Conservation (phyloP, 2,888 invertebrate genomes). For the Choreutis nemorana region DNA sequence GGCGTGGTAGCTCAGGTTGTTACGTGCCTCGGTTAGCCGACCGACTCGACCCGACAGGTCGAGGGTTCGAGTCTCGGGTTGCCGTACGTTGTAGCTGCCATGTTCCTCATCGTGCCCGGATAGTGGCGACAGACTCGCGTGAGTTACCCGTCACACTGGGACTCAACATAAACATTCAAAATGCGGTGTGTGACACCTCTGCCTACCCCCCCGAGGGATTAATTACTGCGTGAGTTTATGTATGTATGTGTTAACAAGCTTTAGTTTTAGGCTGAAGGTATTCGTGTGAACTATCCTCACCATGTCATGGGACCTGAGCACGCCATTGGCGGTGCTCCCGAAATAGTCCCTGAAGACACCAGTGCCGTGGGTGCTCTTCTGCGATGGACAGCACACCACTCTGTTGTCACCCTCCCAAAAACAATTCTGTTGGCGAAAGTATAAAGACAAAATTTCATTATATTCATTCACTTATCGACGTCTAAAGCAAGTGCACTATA, state of each 20-base stretch:
- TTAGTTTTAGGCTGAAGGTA: neutral
- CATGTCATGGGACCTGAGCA: conserved; percentile 4
- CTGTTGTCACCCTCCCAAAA: conserved; percentile 3
- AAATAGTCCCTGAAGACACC: conserved; percentile 5
- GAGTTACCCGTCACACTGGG: too few species aligned
- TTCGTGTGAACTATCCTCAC: neutral
- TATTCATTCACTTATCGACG: conserved; percentile 5
- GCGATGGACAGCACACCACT: conserved; percentile 5
- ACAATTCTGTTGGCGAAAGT: conserved; percentile 4
- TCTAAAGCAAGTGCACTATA: too few species aligned
- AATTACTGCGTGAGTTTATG: neutral
- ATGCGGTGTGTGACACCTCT: too few species aligned
- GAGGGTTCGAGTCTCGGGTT: too few species aligned
- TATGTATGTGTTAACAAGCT: neutral
- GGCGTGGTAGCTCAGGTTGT: too few species aligned
- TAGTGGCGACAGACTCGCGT: too few species aligned
- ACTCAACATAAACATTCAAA: too few species aligned
- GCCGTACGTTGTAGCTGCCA: too few species aligned
- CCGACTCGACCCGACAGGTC: too few species aligned
- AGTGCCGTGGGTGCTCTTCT: neutral
- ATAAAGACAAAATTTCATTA: conserved; percentile 5
- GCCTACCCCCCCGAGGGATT: too few species aligned
- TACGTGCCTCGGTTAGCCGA: too few species aligned
- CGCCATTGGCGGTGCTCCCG: conserved; percentile 2
- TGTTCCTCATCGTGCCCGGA: too few species aligned